Percentiles rank a stretch among this genome's conserved stretches.
phyloP scores from a whole-genome alignment of 2,797 vertebrate genomes.

The Silurus lanzhouensis region DNA sequence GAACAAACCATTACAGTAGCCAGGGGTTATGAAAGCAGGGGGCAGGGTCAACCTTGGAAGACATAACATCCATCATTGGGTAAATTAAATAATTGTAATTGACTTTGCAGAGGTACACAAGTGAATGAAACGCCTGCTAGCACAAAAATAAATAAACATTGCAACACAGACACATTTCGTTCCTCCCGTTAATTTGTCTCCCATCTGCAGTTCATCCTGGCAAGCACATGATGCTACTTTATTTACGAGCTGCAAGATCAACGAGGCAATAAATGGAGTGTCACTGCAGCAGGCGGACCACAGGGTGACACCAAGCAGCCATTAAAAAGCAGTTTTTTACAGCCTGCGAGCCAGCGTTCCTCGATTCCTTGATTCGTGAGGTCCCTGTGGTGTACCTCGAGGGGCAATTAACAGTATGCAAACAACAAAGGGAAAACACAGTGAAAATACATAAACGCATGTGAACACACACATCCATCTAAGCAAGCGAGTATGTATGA shows the following conservation, averaged over 20 bases:
- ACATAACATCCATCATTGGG: background rate
- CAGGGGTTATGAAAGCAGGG: no score
- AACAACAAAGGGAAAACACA: background rate
- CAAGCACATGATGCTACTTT: background rate
- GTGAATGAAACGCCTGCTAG: background rate
- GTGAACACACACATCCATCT: background rate
- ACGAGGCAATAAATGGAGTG: conserved; percentile 35
- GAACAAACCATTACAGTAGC: background rate
- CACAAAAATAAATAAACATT: background rate
- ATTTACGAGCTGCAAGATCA: conserved; percentile 28
- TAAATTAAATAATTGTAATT: background rate
- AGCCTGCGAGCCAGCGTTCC: background rate
- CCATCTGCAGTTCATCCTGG: conserved; percentile 2
- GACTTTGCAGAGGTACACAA: background rate
- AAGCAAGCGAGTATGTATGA: background rate
- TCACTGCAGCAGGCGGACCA: conserved; percentile 30
- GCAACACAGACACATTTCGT: background rate
- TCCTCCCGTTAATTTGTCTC: background rate
- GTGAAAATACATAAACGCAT: background rate
- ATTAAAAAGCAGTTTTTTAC: conserved; percentile 29
- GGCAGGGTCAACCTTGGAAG: background rate
- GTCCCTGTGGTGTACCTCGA: background rate
- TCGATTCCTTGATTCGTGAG: background rate
- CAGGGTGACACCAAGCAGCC: conserved; percentile 8
- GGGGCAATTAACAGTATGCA: background rate